phyloP scores from a whole-genome alignment of 1,140 invertebrate genomes.

The Frieseomelitta varia region DNA sequence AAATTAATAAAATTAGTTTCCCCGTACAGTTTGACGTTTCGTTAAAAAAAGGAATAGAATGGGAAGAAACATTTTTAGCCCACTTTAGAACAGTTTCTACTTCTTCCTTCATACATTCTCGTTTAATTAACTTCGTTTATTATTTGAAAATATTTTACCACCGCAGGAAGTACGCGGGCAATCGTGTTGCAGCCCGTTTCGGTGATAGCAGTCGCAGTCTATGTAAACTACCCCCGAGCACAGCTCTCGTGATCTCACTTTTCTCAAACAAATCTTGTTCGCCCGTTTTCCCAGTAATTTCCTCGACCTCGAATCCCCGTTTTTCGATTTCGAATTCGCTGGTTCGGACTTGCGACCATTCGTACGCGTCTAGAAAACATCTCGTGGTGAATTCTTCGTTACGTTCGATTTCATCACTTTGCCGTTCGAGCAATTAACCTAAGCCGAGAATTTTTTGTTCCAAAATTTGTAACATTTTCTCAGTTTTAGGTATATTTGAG shows the following conservation, averaged over 20 bases:
- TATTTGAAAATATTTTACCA: conserved; percentile 75
- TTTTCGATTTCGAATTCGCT: background rate
- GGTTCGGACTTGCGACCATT: background rate
- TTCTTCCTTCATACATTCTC: too few relatives aligned
- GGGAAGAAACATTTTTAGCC: too few relatives aligned
- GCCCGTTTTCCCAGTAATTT: background rate
- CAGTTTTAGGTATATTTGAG: too few relatives aligned
- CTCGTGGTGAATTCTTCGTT: background rate
- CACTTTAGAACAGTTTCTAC: too few relatives aligned
- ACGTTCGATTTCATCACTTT: background rate
- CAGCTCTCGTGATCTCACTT: conserved; percentile 85
- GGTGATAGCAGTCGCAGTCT: conserved; percentile 86
- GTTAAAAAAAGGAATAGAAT: too few relatives aligned
- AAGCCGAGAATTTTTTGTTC: too few relatives aligned
- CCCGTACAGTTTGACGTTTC: too few relatives aligned
- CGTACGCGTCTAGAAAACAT: background rate
- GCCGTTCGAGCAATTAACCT: too few relatives aligned
- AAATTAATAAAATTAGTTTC: too few relatives aligned
- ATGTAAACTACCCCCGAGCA: conserved; percentile 85
- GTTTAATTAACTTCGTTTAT: background rate
- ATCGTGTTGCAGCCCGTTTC: conserved; percentile 87
- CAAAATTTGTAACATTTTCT: too few relatives aligned
- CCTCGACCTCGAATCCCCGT: background rate
- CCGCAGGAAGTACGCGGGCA: conserved; percentile 85
- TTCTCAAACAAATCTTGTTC: conserved; percentile 34